phyloP scores from a whole-genome alignment of 1,140 invertebrate species.

The Leptopilina boulardi region DNA sequence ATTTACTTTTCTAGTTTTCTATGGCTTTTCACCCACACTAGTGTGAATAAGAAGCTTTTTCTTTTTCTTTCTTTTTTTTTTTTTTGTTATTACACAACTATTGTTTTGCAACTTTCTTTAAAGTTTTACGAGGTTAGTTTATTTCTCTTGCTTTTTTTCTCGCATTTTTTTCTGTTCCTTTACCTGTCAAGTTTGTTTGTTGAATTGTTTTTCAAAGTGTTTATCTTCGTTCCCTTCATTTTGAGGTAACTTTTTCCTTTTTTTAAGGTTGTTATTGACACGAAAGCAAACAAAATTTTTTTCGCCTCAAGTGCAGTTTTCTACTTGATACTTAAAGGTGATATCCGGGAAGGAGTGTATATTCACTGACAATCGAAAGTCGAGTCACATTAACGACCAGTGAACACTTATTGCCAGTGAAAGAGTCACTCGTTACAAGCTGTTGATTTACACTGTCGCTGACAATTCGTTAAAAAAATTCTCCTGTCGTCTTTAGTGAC shows the following conservation, averaged over 20 bases:
- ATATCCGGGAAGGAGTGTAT: background rate
- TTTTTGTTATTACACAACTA: no score
- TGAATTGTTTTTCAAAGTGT: no score
- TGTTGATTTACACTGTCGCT: conserved; percentile 4
- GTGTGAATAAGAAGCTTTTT: no score
- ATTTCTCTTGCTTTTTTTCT: no score
- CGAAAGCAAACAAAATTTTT: background rate
- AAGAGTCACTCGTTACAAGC: conserved; percentile 4
- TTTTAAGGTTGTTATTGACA: background rate
- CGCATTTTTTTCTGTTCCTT: no score
- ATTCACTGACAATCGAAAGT: conserved; percentile 4
- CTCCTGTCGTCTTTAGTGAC: conserved; percentile 8
- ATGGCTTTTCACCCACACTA: no score
- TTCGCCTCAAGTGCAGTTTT: background rate
- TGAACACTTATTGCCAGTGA: background rate
- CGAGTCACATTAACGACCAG: background rate
- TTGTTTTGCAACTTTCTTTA: no score
- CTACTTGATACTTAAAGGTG: background rate
- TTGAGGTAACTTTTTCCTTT: background rate
- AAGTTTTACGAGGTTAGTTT: no score
- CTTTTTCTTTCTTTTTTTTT: no score
- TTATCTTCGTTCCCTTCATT: background rate
- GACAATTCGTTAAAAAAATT: conserved; percentile 4
- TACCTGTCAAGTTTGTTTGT: no score
- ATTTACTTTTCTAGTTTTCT: no score